Base-by-base conservation (phyloP, 2,888 invertebrate species). In the Drosophila merina region DNA sequence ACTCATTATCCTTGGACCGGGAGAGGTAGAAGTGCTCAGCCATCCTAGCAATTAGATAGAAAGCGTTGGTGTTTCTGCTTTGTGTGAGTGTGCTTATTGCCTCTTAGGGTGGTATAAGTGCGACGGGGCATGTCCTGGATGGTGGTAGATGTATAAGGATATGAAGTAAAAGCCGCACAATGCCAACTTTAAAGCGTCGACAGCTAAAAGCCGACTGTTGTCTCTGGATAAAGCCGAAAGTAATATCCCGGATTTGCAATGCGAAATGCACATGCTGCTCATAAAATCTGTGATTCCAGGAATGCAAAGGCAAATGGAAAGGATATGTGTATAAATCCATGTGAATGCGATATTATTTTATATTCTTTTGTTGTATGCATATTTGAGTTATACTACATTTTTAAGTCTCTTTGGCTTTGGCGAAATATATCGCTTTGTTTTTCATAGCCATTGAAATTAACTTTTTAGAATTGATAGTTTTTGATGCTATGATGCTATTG, bases 1-100 rank as follows among this genome's bases (percentile, higher is more conserved):
- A 73, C 69, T 79, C 82, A 82, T 87, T 79, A 86, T 63, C 58
- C 51, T 31, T 51, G 47, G 14, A 57, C 48, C 28, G 28, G 56
- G 33, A 36, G 57, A 38, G 20, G 12, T 20, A 31, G 50, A 28
- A 49, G 20, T 8, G 48, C 42, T 25, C 9, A 14, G 49, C 42
- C 31, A 26, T 62, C 31, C 62, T 28, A 62, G 66, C 77, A 79
- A 79, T 78, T 77, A 82, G 83, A 62, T 56, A 68, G 45, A 56
- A 56, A 56, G 70, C 59, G 33, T 3, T 28, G 30, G 49, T 25
- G 45, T 14, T 40, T 52, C 55, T 33, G 40, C 28, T 14, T 8
- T 20, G 20, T 40, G 31, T 25, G 52, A 56, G 49, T 52, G 54
- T 38, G 14, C 63, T 64, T 63, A 62, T 45, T 52, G 40, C 40